Base-by-base conservation (phyloP, 2,797 vertebrate species). In the Tangara arthus region DNA sequence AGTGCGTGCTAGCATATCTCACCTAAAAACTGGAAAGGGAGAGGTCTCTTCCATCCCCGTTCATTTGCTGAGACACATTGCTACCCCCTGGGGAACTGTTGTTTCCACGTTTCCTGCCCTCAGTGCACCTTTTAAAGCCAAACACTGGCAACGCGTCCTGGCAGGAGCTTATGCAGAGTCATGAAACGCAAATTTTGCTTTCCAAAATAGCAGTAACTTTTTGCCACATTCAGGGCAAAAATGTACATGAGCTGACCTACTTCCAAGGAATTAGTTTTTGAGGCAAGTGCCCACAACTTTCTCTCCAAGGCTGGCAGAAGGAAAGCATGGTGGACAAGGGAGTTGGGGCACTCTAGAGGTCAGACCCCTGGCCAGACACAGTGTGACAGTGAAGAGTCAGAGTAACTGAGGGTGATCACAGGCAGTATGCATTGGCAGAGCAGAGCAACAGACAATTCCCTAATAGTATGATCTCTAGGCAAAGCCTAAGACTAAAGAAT, bases 61-160 rank as follows among this genome's bases (percentile, higher is more conserved):
- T 55, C 5, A 13, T 35, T 44, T 6, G 3, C 16, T 55, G 9
- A 57, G 6, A 18, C 5, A 50, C 12, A 15, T 22, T 88, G 21
- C 27, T 73, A 9, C 30, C 23, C 13, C 14, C 4, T 70, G 30
- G 27, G 12, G 21, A 77, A 9, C 2, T 1, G 12, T n/a, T 80
- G 26, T 15, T 16, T 61, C 46, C 30, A 21, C 12, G 17, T 81
- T 66, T 28, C 22, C n/a, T 47, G 28, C 8, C 35, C 21, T 63
- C 81, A 86, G 17, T 30, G 6, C 16, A 39, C 11, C 12, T 39
- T 53, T 73, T 37, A 61, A 66, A 61, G 27, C 21, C 61, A 77
- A 69, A 30, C 0, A 1, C 12, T 73, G 42, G 15, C 37, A 34
- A 12, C 1, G 0, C n/a, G 21, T 42, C 27, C n/a, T 28, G 20